A percentile compares a stretch with the other conserved stretches of the same genome.
phyloP scores from a whole-genome alignment of 2,113 vertebrate genomes.

The Reinhardtius hippoglossoides region DNA sequence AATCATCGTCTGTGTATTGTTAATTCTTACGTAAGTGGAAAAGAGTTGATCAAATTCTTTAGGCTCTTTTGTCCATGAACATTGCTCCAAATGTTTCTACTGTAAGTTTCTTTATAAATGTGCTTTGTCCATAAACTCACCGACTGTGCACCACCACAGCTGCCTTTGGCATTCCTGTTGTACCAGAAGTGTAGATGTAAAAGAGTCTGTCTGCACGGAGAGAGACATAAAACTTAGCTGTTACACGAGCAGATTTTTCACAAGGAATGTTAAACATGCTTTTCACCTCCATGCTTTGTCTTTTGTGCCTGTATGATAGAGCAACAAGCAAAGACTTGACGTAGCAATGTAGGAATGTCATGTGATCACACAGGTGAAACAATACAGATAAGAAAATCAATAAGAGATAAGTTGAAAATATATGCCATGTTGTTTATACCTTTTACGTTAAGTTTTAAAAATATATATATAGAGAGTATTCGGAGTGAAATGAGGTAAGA shows the following conservation, averaged over 20 bases:
- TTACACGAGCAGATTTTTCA: not conserved
- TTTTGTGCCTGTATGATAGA: conserved; percentile 5
- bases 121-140: conserved; percentile 70
- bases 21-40: too few relatives aligned
- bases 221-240: not conserved
- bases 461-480: too few relatives aligned
- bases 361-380: conserved; percentile 15
- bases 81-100: too few relatives aligned
- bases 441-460: too few relatives aligned
- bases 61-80: not conserved
- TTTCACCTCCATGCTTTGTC: not conserved
- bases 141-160: conserved; percentile 92
- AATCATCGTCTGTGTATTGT: too few relatives aligned
- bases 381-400: not conserved
- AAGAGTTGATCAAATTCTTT: too few relatives aligned
- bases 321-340: conserved; percentile 65
- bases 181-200: conserved; percentile 92
- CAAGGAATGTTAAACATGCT: not conserved
- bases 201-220: conserved; percentile 85
- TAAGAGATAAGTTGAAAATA: not conserved
- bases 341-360: conserved; percentile 48
- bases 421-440: too few relatives aligned
- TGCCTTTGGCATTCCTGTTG: conserved; percentile 91
- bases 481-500: not conserved
- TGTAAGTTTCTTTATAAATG: not conserved